Evolutionary conservation across 1,140 invertebrate species (phyloP), one percentile per base, ranked within the genome.

Genomic region (Cotesia glomerata): DNA sequence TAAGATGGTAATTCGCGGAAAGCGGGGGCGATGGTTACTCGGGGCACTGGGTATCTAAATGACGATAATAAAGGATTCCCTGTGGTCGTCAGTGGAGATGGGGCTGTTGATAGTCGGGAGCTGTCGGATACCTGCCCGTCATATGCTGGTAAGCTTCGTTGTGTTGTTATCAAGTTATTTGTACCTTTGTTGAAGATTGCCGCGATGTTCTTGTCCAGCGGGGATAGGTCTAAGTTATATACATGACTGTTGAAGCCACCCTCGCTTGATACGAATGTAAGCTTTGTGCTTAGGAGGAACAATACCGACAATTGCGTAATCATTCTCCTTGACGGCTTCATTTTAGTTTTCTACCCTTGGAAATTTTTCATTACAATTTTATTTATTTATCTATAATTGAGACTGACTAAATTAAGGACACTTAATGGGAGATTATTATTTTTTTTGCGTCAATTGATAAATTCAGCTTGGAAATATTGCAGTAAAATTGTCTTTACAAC

Each of bases 1-100:
- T 95, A 95, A n/a, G 92, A 93, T 13, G 93, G 93, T 70, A 93
- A 88, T 73, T 93, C 93, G 61, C 81, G 79, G 32, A 82, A 83
- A 0, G 77, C 75, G 9, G 86, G 85, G 0, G 85, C 79, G 13
- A 82, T 68, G 0, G 85, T 86, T n/a, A 81, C 81, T 13, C 80
- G 76, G 4, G 78, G 76, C 11, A 82, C 76, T 11, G 84, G 85
- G 66, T 81, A 79, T n/a, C 78, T 78, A 8, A 77, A 71, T 0
- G 79, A 75, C 5, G 76, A 72, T 59, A 78, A 49, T 52, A 74
- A 78, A 4, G 80, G 73, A 18, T 34, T 59, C 36, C 62, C 68
- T 11, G 90, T 90, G 5, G 90, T 91, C 26, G 90, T 85, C 18
- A 90, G 76, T 0, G 91, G 89, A 13, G 91, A 91, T 1, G 90